These are phyloP conservation scores for Potamarius usumacintae DNA, from an alignment of 2,113 vertebrate species.

Conservation along the genomic window DNA sequence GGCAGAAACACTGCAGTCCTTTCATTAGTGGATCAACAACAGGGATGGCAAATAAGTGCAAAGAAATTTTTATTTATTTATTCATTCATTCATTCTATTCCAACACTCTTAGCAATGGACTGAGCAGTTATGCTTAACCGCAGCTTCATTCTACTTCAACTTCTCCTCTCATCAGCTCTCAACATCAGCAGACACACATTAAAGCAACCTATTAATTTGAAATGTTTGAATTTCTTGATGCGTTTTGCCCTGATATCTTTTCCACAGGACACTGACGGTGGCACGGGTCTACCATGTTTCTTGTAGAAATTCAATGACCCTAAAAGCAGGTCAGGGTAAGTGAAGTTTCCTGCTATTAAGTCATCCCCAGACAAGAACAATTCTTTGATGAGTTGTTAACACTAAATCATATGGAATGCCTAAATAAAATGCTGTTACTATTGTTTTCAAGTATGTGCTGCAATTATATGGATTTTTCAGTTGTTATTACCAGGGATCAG, in stretches of 20 bases:
- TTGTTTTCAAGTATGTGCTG: not conserved
- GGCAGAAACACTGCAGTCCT: not conserved
- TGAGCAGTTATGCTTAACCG: conserved; percentile 63
- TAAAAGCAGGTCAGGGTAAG: conserved; percentile 16
- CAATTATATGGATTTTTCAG: not conserved
- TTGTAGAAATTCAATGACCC: conserved; percentile 16
- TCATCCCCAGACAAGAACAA: conserved; percentile 13
- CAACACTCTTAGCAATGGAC: conserved; percentile 22
- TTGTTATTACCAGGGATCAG: not conserved
- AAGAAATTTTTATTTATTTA: not conserved
- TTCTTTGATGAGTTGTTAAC: conserved; percentile 10
- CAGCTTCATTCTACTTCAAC: conserved; percentile 65
- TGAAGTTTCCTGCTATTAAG: conserved; percentile 25
- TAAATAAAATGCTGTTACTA: conserved; percentile 8
- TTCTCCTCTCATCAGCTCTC: conserved; percentile 68
- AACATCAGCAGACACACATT: conserved; percentile 76
- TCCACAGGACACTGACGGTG: conserved; percentile 3
- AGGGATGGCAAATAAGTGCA: not conserved
- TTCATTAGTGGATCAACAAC: not conserved
- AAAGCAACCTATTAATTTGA: conserved; percentile 67
- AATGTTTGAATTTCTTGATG: conserved; percentile 60
- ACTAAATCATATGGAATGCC: conserved; percentile 10
- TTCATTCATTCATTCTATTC: not conserved
- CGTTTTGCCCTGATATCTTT: not conserved
- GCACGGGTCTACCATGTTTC: not conserved